Base-by-base conservation (phyloP, 2,888 invertebrate genomes). In the Spilosoma lubricipeda region DNA sequence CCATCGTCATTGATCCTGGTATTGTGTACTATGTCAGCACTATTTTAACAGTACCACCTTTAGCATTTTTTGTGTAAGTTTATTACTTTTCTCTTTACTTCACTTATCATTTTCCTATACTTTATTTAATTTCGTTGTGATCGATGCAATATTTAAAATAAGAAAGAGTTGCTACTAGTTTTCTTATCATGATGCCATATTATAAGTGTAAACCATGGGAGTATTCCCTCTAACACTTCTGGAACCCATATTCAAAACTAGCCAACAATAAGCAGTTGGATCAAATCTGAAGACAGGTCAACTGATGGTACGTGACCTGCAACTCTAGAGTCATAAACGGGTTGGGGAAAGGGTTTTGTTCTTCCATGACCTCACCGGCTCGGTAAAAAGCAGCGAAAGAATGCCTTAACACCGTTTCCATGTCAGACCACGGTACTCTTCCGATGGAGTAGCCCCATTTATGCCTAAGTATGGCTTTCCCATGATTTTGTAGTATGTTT, bases 11-110 rank as follows among this genome's bases (percentile, higher is more conserved):
- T 0, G 96, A 97, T 86, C 97, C 97, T 1, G 97, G 97, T 20
- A 96, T 97, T 27, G 96, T 97, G 78, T 97, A 96, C 87, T 96
- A 97, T 78, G 93, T 97, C 68, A 97, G 97, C 77, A 97, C 97
- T 2, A 94, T 94, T 23, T 93, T 97, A 42, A 97, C 97, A 1
- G 84, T 97, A 15, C 97, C 97, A 4, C 97, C 97, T 4, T 95
- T 97, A 30, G 80, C 96, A 56, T 96, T 97, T 77, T 97, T 97
- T 86, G 92, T 96, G 97, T 97, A 89, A 89, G 92, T 90, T 3
- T 39, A 11, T 39, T 39, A 39, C 3, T 9, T 39, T 3, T 39
- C 11, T 7, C 39, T 39, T 9, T 39, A 45, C 42, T 45, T 45
- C 15, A 33, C 33, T 33, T 33, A 33, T 15, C 42, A 36, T 8